Evolutionary conservation across 2,113 vertebrate species (phyloP), one percentile per base, ranked within the genome.

Genomic region (Cephalopterus ornatus): DNA sequence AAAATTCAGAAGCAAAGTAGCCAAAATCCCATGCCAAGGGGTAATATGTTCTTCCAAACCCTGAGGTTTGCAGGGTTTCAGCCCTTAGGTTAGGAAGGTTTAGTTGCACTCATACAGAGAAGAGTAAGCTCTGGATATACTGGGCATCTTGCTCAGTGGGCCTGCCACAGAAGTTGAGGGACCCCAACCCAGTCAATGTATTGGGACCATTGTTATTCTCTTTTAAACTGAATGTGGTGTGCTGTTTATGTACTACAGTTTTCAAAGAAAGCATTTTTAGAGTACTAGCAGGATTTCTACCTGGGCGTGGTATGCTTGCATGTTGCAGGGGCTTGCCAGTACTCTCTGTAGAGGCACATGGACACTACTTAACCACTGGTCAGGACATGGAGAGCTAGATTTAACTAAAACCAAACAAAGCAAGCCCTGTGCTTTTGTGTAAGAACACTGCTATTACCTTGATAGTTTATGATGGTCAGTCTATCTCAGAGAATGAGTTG

Each of bases 1-100:
- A 94, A 85, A 93, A 78, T 37, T 74, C 75, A 78, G 85, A 96
- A 91, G 47, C 52, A 77, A 63, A 72, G 71, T 81, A 90, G 72
- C 11, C 28, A 24, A 94, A 93, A 65, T 56, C 70, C 28, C 44
- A 66, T 41, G 39, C 58, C 66, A 94, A 82, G 77, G 50, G 18
- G 44, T 37, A 94, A 87, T 47, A 44, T 19, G 49, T 42, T 91
- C 68, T 70, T 75, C 39, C 46, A 77, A 46, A 91, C 35, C 75
- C 32, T 49, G 65, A 50, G 32, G 12, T 52, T 21, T 12, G 9
- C 4, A 12, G 0, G 0, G 2, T 35, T 85, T 85, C 14, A 63
- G 24, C 14, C 33, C 7, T 15, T 30, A 24, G 5, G 1, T 42
- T 53, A 33, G 35, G 23, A 59, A 67, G 8, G 21, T 61, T 82